Evolutionary conservation across 2,797 vertebrate species (phyloP).

Genomic region (Spea hammondii): DNA sequence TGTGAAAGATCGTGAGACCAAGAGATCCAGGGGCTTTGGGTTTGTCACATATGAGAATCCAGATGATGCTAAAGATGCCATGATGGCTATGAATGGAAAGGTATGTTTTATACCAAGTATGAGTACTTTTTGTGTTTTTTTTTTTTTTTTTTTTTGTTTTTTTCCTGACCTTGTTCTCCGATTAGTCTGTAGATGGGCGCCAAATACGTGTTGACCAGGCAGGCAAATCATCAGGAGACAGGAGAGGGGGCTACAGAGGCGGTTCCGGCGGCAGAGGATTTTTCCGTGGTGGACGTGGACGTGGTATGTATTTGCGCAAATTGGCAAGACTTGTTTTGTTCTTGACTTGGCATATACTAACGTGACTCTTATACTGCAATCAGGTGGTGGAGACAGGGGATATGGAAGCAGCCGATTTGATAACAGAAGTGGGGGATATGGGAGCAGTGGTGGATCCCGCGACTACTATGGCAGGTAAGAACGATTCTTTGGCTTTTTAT

Average conservation of each 20-base stretch:
- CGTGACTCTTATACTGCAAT: background rate
- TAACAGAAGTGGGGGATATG: slow-evolving; percentile 69
- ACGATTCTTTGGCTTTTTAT: background rate
- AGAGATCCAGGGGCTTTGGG: slow-evolving; percentile 77
- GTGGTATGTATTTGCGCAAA: slow-evolving; percentile 41
- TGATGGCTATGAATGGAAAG: slow-evolving; percentile 80
- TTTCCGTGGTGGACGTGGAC: slow-evolving; percentile 78
- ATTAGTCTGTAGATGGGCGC: slow-evolving; percentile 86
- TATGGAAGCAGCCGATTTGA: slow-evolving; percentile 73
- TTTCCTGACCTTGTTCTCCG: background rate
- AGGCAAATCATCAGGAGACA: slow-evolving; percentile 81
- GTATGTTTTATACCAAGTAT: slow-evolving; percentile 51
- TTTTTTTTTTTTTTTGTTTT: background rate
- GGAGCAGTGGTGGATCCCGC: slow-evolving; percentile 67
- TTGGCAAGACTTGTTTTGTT: background rate
- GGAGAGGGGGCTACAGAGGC: slow-evolving; percentile 78
- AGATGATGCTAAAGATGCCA: slow-evolving; percentile 77
- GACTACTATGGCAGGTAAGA: slow-evolving; percentile 68
- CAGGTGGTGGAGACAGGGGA: slow-evolving; percentile 65
- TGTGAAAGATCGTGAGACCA: slow-evolving; percentile 77
- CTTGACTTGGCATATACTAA: background rate
- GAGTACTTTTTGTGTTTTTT: background rate
- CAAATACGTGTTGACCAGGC: slow-evolving; percentile 93
- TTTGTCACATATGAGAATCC: slow-evolving; percentile 78
- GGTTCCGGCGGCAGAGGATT: slow-evolving; percentile 75